Evolutionary conservation across 2,113 vertebrate genomes (phyloP).

Genomic region (Callospermophilus lateralis): DNA sequence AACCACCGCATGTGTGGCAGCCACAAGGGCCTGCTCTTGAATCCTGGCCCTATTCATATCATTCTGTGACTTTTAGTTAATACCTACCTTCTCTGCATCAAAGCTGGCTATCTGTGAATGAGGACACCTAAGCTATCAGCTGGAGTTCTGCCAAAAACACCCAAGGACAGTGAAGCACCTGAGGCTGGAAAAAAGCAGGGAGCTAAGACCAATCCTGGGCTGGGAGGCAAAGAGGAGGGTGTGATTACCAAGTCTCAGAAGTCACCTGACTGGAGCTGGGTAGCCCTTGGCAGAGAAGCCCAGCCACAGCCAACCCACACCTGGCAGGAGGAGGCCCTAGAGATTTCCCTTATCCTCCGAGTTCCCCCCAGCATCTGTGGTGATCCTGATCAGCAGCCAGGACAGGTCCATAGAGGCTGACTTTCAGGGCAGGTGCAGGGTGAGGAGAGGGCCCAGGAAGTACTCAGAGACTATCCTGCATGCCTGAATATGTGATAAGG

Average conservation of each 20-base stretch:
- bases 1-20: fast-evolving
- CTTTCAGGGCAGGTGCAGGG: background rate
- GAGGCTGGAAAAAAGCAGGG: background rate
- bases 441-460: background rate
- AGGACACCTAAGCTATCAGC: background rate
- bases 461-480: background rate
- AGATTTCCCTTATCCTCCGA: background rate
- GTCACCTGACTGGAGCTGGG: background rate
- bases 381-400: background rate
- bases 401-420: background rate
- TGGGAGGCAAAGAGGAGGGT: background rate
- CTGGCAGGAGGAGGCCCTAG: background rate
- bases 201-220: background rate
- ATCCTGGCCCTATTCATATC: background rate
- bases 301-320: background rate
- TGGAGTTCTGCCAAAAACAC: background rate
- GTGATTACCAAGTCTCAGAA: background rate
- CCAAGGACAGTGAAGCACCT: background rate
- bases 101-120: background rate
- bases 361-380: background rate
- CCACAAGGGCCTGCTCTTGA: background rate
- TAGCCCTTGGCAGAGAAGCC: background rate
- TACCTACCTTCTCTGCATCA: background rate
- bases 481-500: too few relatives aligned
- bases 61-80: background rate